A percentile compares a stretch with the other conserved stretches of the same genome.
phyloP scores from a whole-genome alignment of 2,797 vertebrate genomes.

The Tolypeutes matacus region DNA sequence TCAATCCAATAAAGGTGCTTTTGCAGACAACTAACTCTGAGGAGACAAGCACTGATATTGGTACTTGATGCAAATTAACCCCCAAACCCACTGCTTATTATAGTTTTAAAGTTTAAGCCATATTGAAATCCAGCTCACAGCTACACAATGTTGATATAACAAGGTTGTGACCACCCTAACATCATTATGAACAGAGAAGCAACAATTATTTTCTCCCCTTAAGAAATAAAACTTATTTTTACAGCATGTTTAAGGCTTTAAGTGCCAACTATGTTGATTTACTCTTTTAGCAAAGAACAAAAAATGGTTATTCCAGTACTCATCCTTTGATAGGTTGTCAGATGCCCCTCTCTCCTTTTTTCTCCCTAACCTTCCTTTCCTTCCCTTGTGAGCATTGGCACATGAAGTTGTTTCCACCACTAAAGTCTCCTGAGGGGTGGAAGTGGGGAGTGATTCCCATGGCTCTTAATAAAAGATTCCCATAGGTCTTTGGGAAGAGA shows the following conservation, averaged over 20 bases:
- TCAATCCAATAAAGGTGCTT: neutral
- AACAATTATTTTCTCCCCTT: neutral
- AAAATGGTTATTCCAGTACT: neutral
- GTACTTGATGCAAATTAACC: neutral
- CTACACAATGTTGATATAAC: neutral
- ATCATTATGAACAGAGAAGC: neutral
- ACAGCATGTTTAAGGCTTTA: neutral
- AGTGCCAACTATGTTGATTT: neutral
- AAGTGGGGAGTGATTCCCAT: neutral
- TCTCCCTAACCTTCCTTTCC: neutral
- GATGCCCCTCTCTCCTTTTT: neutral
- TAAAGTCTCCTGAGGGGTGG: neutral
- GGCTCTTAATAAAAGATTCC: neutral
- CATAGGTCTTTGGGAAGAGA: neutral
- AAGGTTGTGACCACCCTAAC: neutral
- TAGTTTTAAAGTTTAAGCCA: neutral
- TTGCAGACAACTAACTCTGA: neutral
- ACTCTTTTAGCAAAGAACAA: neutral
- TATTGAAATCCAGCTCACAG: neutral
- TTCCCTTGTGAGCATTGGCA: neutral
- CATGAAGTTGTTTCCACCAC: neutral
- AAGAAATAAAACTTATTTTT: constrained; percentile 12
- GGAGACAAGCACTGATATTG: neutral
- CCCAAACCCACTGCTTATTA: neutral
- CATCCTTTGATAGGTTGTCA: neutral